These are phyloP conservation scores for Gymnothorax javanicus DNA, from an alignment of 2,797 vertebrate species.

Conservation along the genomic window DNA sequence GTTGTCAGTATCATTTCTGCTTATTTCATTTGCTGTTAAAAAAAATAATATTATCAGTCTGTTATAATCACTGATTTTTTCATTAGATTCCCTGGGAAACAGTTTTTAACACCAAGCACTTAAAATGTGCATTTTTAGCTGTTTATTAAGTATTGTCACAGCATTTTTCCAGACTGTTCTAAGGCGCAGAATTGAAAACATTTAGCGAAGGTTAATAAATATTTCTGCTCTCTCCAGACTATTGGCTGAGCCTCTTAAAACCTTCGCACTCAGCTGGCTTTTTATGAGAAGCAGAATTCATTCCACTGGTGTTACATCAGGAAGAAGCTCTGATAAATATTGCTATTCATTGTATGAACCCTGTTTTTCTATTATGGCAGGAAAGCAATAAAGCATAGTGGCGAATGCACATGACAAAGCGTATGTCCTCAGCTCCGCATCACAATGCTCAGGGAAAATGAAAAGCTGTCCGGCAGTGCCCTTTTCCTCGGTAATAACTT, in stretches of 20 bases:
- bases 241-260: neutral
- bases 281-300: conserved; percentile 12
- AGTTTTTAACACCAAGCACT: neutral
- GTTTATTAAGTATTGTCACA: no score
- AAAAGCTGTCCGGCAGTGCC: conserved; percentile 14
- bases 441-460: conserved; percentile 12
- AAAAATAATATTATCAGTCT: neutral
- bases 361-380: conserved; percentile 23
- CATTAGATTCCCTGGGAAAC: neutral
- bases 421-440: conserved; percentile 13
- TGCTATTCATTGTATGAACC: conserved; percentile 23
- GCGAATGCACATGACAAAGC: conserved; percentile 13
- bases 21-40: neutral
- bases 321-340: conserved; percentile 23
- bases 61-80: neutral
- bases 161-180: neutral
- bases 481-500: conserved; percentile 16
- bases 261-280: neutral
- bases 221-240: neutral
- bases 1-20: neutral
- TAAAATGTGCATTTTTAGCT: neutral
- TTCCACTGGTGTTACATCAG: neutral
- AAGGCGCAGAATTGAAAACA: neutral
- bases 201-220: conserved; percentile 2
- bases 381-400: conserved; percentile 19